Conservation (phyloP, 2,888 invertebrate genomes). For the Mechanitis mazaeus region DNA sequence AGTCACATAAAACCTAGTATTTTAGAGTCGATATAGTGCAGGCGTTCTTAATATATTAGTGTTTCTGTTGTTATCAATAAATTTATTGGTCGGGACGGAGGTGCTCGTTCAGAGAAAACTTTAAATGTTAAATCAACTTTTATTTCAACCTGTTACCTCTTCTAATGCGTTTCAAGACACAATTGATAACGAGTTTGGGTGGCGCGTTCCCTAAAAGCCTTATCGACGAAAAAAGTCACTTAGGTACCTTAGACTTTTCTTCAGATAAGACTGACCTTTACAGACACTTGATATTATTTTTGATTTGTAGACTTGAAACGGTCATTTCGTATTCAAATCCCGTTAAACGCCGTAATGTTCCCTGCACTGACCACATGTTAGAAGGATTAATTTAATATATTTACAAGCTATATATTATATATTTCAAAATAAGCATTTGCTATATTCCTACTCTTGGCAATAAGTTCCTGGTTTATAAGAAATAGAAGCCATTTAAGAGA, state of each 20-base stretch:
- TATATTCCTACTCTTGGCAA: too few species aligned
- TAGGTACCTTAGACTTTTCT: conserved; percentile 32
- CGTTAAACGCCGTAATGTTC: too few species aligned
- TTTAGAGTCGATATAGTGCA: conserved; percentile 12
- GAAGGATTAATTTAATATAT: too few species aligned
- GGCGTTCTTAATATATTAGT: conserved; percentile 49
- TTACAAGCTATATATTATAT: too few species aligned
- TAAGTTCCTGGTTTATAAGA: too few species aligned
- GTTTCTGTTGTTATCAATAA: conserved; percentile 62
- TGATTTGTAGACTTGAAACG: background rate
- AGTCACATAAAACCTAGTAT: conserved; percentile 28
- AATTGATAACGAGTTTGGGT: conserved; percentile 66
- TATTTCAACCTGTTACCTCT: conserved; percentile 50
- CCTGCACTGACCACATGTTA: too few species aligned
- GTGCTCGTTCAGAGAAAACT: conserved; percentile 50
- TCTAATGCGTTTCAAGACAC: conserved; percentile 57
- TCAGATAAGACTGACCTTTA: conserved; percentile 26
- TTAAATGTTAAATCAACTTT: conserved; percentile 62
- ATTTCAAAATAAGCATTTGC: too few species aligned
- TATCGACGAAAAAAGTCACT: conserved; percentile 44
- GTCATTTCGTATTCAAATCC: background rate
- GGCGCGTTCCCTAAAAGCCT: conserved; percentile 54
- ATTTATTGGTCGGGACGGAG: conserved; percentile 60
- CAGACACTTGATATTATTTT: conserved; percentile 13
- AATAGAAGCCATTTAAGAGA: too few species aligned